phyloP scores from a whole-genome alignment of 2,797 vertebrate genomes.

The Channallabes apus region DNA sequence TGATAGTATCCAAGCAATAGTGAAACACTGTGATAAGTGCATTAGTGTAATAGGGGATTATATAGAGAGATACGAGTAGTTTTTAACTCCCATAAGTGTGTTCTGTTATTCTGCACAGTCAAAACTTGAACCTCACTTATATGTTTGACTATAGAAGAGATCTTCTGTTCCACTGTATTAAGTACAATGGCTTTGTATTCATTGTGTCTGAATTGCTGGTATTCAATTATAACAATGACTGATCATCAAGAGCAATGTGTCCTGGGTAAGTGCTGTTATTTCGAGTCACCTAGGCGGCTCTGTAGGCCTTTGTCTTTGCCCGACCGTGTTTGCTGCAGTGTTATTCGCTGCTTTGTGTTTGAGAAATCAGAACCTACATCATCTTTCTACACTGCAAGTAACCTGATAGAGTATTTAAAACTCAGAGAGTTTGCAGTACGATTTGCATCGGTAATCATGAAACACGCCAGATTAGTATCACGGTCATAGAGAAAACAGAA shows the following conservation, averaged over 20 bases:
- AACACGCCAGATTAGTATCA: not conserved
- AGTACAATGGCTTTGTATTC: not conserved
- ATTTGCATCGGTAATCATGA: not conserved
- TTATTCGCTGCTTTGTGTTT: not conserved
- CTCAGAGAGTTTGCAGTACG: not conserved
- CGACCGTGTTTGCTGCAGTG: not conserved
- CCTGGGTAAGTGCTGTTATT: not conserved
- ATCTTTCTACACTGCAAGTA: too few relatives aligned
- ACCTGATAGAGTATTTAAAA: too few relatives aligned
- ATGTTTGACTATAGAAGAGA: not conserved
- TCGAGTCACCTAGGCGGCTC: not conserved
- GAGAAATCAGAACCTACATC: too few relatives aligned
- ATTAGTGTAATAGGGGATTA: too few relatives aligned
- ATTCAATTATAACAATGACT: not conserved
- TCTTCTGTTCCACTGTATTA: not conserved
- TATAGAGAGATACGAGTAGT: too few relatives aligned
- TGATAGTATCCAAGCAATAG: too few relatives aligned
- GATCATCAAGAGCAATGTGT: not conserved
- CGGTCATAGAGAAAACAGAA: too few relatives aligned
- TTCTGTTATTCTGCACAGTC: too few relatives aligned
- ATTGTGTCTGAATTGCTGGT: not conserved
- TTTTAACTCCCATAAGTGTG: too few relatives aligned
- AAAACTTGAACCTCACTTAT: not conserved
- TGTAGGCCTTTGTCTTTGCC: not conserved
- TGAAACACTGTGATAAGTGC: too few relatives aligned